phyloP scores from a whole-genome alignment of 2,797 vertebrate species.

The Falco columbarius region DNA sequence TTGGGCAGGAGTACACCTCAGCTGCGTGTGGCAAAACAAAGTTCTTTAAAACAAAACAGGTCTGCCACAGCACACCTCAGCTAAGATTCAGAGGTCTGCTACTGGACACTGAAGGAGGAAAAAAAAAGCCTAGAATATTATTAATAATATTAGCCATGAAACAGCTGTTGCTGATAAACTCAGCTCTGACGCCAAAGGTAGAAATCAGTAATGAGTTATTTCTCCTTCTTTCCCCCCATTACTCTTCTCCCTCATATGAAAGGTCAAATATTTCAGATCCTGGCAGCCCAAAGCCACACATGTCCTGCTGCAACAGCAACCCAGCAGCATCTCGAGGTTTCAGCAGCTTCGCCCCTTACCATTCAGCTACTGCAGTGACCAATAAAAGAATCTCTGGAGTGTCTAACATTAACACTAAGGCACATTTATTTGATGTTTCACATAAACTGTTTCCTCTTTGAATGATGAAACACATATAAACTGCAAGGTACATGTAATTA shows the following conservation, averaged over 20 bases:
- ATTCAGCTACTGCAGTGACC: background rate
- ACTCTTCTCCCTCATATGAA: background rate
- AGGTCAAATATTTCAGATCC: background rate
- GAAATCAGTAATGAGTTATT: background rate
- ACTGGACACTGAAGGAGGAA: background rate
- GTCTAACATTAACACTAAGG: background rate
- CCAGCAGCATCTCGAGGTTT: background rate
- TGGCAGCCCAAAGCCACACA: background rate
- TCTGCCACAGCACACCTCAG: background rate
- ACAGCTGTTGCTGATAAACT: background rate
- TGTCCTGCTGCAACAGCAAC: background rate
- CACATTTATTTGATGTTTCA: background rate
- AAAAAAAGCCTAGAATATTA: background rate
- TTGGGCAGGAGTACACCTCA: background rate
- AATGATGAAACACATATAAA: background rate
- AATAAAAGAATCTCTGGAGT: background rate
- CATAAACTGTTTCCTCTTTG: background rate
- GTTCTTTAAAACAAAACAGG: background rate
- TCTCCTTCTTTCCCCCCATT: background rate
- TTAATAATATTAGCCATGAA: background rate
- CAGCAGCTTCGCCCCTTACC: background rate
- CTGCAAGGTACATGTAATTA: background rate
- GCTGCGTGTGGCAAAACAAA: background rate
- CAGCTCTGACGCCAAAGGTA: background rate
- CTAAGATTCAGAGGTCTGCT: background rate